These are phyloP conservation scores for Lycia hirtaria DNA, from an alignment of 2,888 invertebrate species.

Conservation along the genomic window DNA sequence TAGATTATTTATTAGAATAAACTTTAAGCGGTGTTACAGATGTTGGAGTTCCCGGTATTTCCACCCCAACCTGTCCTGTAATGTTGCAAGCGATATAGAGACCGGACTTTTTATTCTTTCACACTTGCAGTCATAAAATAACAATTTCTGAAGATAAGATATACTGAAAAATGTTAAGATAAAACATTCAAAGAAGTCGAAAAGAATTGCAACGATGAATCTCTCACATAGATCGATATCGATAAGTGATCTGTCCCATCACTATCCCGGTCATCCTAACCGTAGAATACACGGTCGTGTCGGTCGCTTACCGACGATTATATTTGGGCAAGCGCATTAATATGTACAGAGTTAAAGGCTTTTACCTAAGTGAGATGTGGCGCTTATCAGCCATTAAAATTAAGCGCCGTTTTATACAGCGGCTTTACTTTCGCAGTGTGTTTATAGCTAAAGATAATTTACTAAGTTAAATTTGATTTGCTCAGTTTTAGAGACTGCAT, in stretches of 20 bases:
- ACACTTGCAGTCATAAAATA: too few relatives aligned
- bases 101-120: too few relatives aligned
- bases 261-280: conserved; percentile 2
- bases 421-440: conserved; percentile 2
- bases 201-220: too few relatives aligned
- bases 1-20: too few relatives aligned
- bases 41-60: too few relatives aligned
- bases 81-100: too few relatives aligned
- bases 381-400: conserved; percentile 39
- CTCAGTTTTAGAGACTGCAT: too few relatives aligned
- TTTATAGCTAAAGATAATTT: not conserved
- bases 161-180: too few relatives aligned
- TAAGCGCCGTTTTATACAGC: conserved; percentile 24
- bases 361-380: conserved; percentile 37
- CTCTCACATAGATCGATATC: conserved; percentile 6
- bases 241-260: not conserved
- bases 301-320: conserved; percentile 27
- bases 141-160: too few relatives aligned
- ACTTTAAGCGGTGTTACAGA: too few relatives aligned
- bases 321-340: conserved; percentile 34
- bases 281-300: conserved; percentile 22
- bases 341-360: conserved; percentile 33
- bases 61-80: too few relatives aligned
- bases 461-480: not conserved
- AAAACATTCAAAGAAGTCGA: too few relatives aligned